Evolutionary conservation across 2,113 vertebrate species (phyloP), one percentile per base, ranked within the genome.

Genomic region (Pelecanoides urinatrix): DNA sequence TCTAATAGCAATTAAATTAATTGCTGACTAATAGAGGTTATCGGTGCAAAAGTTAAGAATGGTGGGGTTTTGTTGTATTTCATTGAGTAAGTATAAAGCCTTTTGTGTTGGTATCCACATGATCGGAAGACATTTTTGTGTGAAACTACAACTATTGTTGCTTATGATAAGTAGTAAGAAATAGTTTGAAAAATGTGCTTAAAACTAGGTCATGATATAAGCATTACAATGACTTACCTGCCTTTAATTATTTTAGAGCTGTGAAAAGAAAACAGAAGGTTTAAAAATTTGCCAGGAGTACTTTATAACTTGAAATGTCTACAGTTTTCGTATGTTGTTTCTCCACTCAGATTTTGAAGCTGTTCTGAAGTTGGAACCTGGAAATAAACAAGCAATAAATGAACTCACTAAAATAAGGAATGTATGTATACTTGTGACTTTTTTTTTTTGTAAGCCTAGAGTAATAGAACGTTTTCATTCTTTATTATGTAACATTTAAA

Each of bases 381-480:
- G 99, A 92, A 99, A 99, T 98, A 99, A 99, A 34, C 99, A 99
- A 97, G 99, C 99, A 66, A 73, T 98, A 77, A 99, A 97, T 4
- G 99, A 99, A 96, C 98, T 99, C 88, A 98, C 98, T 56, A 99
- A 98, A 97, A 98, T 99, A 87, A 98, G 98, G 86, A 98, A 98
- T 83, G 99, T 99, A 97, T 6, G 93, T 97, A 88, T 95, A 34
- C 15, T 84, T 89, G 26, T 18, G 7, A 21, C 2, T 53, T 38
- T 10, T 63, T 10, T 63, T 65, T 72, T 30, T 63, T 32, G 1
- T 55, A 91, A 58, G 21, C 20, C 68, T 67, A 1, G 36, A 62
- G 52, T 76, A 84, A 34, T 29, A 65, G 10, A 52, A 67, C 58
- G 6, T 63, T 81, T 81, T 59, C 16, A 25, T 86, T 79, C 50